Conservation (phyloP, 1,140 invertebrate species). For the Rhizoglyphus robini region DNA sequence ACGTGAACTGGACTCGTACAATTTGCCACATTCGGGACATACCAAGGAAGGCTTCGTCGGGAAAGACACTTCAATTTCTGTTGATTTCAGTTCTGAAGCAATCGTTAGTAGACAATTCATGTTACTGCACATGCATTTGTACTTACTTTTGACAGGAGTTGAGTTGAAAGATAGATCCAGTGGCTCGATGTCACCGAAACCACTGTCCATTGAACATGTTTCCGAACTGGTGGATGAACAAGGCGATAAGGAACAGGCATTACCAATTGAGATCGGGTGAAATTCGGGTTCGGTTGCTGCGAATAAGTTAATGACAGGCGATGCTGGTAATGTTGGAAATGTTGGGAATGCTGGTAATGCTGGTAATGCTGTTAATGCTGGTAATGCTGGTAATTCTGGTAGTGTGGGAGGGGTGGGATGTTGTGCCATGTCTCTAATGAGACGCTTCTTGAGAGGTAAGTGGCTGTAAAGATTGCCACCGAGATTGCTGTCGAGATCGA, state of each 20-base stretch:
- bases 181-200: not conserved
- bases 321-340: not conserved
- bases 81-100: too few relatives aligned
- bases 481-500: too few relatives aligned
- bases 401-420: not conserved
- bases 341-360: not conserved
- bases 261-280: too few relatives aligned
- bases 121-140: not conserved
- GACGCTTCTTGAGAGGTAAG: not conserved
- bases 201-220: not conserved
- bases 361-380: not conserved
- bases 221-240: not conserved
- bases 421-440: not conserved
- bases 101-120: not conserved
- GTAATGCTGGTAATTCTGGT: not conserved
- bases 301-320: not conserved
- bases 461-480: too few relatives aligned
- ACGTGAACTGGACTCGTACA: not conserved
- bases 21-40: conserved; percentile 6
- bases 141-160: not conserved
- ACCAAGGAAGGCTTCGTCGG: too few relatives aligned
- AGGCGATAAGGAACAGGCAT: too few relatives aligned
- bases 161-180: not conserved
- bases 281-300: too few relatives aligned
- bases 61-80: too few relatives aligned